These are phyloP conservation scores for Arion vulgaris DNA, from an alignment of 1,140 invertebrate species.

Conservation along the genomic window DNA sequence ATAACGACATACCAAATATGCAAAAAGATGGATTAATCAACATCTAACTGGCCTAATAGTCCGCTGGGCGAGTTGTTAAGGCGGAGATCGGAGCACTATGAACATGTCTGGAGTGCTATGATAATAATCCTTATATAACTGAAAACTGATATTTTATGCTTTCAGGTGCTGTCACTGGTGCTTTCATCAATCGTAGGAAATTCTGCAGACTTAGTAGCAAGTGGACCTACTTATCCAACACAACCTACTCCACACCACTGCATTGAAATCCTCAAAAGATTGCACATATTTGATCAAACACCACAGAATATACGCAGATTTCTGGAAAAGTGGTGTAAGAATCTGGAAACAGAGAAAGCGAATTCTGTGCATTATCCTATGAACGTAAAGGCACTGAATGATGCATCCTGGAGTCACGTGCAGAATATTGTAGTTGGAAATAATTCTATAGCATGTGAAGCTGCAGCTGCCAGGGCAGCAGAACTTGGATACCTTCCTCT, in stretches of 20 bases:
- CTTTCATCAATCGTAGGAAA: slow-evolving; percentile 95
- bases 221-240: slow-evolving; percentile 88
- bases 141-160: too few species aligned
- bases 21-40: too few species aligned
- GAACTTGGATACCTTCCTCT: slow-evolving; percentile 76
- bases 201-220: slow-evolving; percentile 92
- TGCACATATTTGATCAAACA: slow-evolving; percentile 46
- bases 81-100: too few species aligned
- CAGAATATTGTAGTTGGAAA: slow-evolving; percentile 87
- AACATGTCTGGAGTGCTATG: too few species aligned
- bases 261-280: slow-evolving; percentile 52
- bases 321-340: slow-evolving; percentile 42
- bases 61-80: too few species aligned
- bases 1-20: too few species aligned
- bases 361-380: slow-evolving; percentile 13
- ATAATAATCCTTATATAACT: too few species aligned
- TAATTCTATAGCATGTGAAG: slow-evolving; percentile 82
- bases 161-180: slow-evolving; percentile 75
- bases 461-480: slow-evolving; percentile 75
- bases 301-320: slow-evolving; percentile 48
- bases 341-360: neutral
- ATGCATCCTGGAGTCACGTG: slow-evolving; percentile 44
- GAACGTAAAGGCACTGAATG: neutral
- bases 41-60: too few species aligned
- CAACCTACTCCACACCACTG: slow-evolving; percentile 71